Base-by-base conservation (phyloP, 2,888 invertebrate genomes). In the Limnephilus auricula region DNA sequence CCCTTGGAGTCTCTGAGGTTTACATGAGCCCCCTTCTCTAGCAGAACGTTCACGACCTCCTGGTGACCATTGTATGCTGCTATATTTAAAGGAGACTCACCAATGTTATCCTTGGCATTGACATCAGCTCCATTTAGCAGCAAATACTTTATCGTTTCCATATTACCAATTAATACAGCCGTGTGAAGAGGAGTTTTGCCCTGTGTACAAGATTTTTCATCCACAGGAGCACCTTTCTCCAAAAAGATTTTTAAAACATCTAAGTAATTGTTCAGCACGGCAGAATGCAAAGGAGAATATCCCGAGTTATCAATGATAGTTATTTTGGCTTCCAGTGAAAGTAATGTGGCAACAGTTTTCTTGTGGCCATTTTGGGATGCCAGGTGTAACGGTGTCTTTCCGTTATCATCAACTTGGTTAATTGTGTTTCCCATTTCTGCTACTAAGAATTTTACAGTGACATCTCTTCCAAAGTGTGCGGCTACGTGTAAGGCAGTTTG, bases 331-430 rank as follows among this genome's bases (percentile, higher is more conserved):
- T 15, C 45, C 45, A 45, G 12, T 45, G 45, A 45, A 45, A 45
- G 45, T 45, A 84, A 84, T 84, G n/a, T 45, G 6, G 5, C n/a
- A 84, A 84, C 84, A 84, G 84, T 84, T 84, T 84, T 10, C n/a
- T 30, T n/a, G 30, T 84, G 84, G 4, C 84, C 84, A 34, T 37
- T 84, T 40, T 25, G 18, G 15, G 84, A 34, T 2, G 45, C 84
- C 25, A 40, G 37, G n/a, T 40, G 40, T 40, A 84, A 84, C 4
- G 84, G 84, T 84, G 84, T 84, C 40, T 1, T 32, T 37, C 84
- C 84, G 12, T 0, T 0, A n/a, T n/a, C 15, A 84, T 84, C 37
- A 25, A n/a, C 13, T n/a, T n/a, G 4, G 9, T 84, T 40, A 30
- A 50, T 50, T 50, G 30, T 3, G 9, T n/a, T 34, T n/a, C 84